phyloP scores from a whole-genome alignment of 2,113 vertebrate species.

The Gymnorhina tibicen region DNA sequence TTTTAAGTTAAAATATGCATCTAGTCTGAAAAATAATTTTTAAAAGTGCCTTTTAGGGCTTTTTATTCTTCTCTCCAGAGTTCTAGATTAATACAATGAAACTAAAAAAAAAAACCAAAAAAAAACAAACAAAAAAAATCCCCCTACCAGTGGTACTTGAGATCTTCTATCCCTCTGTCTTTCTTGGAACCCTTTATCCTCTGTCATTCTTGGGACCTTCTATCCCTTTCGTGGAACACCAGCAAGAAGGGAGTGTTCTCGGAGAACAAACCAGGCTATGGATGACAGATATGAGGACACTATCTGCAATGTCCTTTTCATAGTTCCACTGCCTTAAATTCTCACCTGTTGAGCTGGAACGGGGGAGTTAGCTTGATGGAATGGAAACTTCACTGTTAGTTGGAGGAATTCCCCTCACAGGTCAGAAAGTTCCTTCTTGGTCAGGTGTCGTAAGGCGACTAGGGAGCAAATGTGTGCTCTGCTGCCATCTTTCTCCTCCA shows the following conservation, averaged over 20 bases:
- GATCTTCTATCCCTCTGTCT: neutral
- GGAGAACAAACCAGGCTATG: neutral
- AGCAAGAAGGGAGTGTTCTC: neutral
- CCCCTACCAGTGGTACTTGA: neutral
- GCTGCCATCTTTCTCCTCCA: neutral
- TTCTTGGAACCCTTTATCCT: neutral
- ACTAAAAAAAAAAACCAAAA: neutral
- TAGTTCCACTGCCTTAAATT: neutral
- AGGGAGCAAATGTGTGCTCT: neutral
- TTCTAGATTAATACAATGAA: neutral
- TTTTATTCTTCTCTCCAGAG: neutral
- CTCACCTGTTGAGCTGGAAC: neutral
- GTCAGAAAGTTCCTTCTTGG: neutral
- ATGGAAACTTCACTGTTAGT: neutral
- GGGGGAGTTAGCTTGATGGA: neutral
- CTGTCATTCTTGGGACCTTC: neutral
- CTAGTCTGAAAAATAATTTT: neutral
- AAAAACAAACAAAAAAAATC: neutral
- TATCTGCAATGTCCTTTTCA: neutral
- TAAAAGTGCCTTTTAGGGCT: neutral
- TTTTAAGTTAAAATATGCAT: neutral
- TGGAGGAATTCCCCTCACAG: neutral
- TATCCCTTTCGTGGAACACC: neutral
- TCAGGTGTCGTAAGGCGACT: neutral
- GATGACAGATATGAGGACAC: accelerated